Evolutionary conservation across 2,113 vertebrate species (phyloP).

Genomic region (Larimichthys crocea): DNA sequence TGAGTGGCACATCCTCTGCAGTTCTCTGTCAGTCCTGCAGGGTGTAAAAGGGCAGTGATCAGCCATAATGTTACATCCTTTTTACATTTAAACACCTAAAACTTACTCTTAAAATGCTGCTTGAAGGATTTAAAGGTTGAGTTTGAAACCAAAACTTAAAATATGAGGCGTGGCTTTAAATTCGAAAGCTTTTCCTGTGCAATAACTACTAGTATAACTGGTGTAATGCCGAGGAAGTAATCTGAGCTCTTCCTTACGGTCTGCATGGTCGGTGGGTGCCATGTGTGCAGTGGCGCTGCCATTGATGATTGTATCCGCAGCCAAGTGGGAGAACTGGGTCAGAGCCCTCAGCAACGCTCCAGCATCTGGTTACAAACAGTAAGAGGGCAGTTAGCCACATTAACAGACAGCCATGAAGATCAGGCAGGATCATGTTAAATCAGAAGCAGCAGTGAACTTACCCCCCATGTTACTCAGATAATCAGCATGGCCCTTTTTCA

Average conservation of each 20-base stretch:
- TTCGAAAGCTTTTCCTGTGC: background rate
- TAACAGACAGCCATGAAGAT: slow-evolving; percentile 10
- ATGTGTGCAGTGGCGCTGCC: slow-evolving; percentile 93
- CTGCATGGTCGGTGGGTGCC: slow-evolving; percentile 92
- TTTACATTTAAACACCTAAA: background rate
- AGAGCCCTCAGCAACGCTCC: slow-evolving; percentile 89
- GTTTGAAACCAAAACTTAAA: background rate
- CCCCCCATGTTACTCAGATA: slow-evolving; percentile 89
- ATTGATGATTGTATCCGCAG: slow-evolving; percentile 90
- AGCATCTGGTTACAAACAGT: slow-evolving; percentile 84
- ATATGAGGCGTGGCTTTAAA: background rate
- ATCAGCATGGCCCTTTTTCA: slow-evolving; percentile 89
- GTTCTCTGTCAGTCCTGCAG: slow-evolving; percentile 87
- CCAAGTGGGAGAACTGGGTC: slow-evolving; percentile 91
- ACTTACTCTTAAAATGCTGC: background rate
- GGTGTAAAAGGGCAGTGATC: background rate
- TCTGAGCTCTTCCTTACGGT: slow-evolving; percentile 86
- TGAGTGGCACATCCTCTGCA: slow-evolving; percentile 89
- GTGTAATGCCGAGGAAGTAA: background rate
- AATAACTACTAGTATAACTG: background rate
- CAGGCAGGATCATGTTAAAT: slow-evolving; percentile 15
- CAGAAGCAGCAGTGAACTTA: slow-evolving; percentile 61
- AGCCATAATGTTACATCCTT: background rate
- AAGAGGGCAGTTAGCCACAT: slow-evolving; percentile 14
- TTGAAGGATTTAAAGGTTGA: background rate